Conservation (phyloP, 2,797 vertebrate genomes). For the Clangula hyemalis region DNA sequence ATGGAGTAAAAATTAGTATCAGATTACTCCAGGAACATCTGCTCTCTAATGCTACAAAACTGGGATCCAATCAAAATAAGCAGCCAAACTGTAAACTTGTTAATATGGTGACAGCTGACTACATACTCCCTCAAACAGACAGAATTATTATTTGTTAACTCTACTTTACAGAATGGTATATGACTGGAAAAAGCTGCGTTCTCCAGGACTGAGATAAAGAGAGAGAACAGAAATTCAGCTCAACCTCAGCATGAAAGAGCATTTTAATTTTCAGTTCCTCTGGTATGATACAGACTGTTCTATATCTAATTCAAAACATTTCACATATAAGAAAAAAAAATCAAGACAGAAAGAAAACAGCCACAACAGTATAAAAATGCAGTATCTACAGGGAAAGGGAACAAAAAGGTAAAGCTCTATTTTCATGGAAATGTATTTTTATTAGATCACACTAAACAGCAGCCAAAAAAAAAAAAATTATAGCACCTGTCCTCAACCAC, state of each 20-base stretch:
- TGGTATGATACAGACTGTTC: not conserved
- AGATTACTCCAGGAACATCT: slow-evolving; percentile 58
- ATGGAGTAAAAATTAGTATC: slow-evolving; percentile 56
- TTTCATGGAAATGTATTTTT: not conserved
- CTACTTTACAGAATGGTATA: not conserved
- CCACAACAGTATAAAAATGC: not conserved
- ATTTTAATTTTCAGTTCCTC: not conserved
- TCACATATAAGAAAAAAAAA: not conserved
- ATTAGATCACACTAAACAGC: not conserved
- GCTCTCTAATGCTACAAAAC: not conserved
- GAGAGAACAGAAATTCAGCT: not conserved
- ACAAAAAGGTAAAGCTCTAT: not conserved
- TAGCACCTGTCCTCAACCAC: not conserved
- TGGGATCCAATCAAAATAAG: slow-evolving; percentile 25
- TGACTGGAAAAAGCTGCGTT: slow-evolving; percentile 16
- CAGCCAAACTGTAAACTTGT: not conserved
- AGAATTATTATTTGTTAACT: not conserved
- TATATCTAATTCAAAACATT: not conserved
- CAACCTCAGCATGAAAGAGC: not conserved
- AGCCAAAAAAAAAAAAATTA: not conserved
- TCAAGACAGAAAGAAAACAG: not conserved
- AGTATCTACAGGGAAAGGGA: not conserved
- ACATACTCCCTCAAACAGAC: not conserved
- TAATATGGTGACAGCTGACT: slow-evolving; percentile 11
- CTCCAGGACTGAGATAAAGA: not conserved